Conservation (phyloP, 1,140 invertebrate genomes). For the Plutomurus gul region DNA sequence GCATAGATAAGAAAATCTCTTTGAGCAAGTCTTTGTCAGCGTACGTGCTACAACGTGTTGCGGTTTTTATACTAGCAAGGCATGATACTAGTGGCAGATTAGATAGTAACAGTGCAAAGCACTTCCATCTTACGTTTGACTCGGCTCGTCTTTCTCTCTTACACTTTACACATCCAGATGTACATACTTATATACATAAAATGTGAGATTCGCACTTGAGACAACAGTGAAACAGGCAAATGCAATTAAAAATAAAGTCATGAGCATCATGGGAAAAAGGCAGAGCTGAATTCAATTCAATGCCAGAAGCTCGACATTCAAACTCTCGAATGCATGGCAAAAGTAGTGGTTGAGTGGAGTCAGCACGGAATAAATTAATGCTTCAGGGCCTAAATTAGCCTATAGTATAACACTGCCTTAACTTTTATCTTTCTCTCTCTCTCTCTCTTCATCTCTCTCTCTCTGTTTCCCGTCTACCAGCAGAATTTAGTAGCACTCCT, state of each 20-base stretch:
- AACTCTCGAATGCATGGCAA: not conserved
- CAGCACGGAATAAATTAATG: not conserved
- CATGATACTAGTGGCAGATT: no score
- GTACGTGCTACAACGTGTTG: no score
- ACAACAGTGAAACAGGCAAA: not conserved
- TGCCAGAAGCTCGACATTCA: not conserved
- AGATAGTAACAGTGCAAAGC: no score
- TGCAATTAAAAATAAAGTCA: conserved; percentile 13
- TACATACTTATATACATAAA: no score
- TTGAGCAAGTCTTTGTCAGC: no score
- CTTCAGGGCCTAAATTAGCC: not conserved
- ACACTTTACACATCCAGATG: no score
- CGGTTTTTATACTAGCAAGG: no score
- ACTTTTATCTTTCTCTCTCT: not conserved
- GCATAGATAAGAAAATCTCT: no score
- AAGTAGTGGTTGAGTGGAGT: not conserved
- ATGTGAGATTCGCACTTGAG: not conserved
- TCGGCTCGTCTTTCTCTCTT: no score
- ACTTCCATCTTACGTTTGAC: no score
- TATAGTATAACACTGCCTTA: no score
- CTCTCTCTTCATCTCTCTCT: not conserved
- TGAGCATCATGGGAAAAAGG: not conserved
- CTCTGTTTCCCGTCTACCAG: not conserved
- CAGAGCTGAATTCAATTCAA: not conserved
- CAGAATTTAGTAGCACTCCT: not conserved